Conservation (phyloP, 2,888 invertebrate species). For the Dilophus febrilis region DNA sequence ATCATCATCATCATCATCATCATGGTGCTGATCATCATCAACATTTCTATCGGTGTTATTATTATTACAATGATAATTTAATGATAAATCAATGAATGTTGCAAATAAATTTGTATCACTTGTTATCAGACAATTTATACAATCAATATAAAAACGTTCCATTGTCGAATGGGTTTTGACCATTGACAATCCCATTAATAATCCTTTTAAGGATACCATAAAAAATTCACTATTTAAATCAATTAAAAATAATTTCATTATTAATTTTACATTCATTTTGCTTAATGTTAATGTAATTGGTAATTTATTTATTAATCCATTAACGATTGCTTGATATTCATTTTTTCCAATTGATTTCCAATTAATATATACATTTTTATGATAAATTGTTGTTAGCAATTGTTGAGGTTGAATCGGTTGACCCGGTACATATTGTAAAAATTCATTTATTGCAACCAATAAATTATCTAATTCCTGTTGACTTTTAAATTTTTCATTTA, state of each 20-base stretch:
- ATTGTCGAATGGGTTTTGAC: slow-evolving; percentile 9
- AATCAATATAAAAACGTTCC: not conserved
- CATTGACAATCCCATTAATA: slow-evolving; percentile 12
- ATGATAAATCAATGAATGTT: slow-evolving; percentile 2
- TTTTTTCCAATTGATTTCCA: slow-evolving; percentile 30
- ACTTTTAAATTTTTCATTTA: not conserved
- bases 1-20: not conserved
- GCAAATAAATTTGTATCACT: slow-evolving; percentile 1
- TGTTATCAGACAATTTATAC: no score
- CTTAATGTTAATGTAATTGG: slow-evolving; percentile 8
- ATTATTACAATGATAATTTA: no score
- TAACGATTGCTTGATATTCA: slow-evolving; percentile 35
- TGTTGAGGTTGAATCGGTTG: slow-evolving; percentile 45
- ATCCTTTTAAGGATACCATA: slow-evolving; percentile 8
- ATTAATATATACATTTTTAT: slow-evolving; percentile 22
- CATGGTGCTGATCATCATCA: slow-evolving; percentile 11
- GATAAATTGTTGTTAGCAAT: slow-evolving; percentile 36
- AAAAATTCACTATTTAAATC: slow-evolving; percentile 22
- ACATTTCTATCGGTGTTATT: not conserved
- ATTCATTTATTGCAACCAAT: slow-evolving; percentile 14
- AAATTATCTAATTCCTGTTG: not conserved
- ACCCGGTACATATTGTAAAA: slow-evolving; percentile 28
- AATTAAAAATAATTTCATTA: slow-evolving; percentile 20
- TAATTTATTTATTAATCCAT: slow-evolving; percentile 25
- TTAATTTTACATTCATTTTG: slow-evolving; percentile 2